These are phyloP conservation scores for Hemibagrus wyckioides DNA, from an alignment of 2,113 vertebrate species.

Conservation along the genomic window DNA sequence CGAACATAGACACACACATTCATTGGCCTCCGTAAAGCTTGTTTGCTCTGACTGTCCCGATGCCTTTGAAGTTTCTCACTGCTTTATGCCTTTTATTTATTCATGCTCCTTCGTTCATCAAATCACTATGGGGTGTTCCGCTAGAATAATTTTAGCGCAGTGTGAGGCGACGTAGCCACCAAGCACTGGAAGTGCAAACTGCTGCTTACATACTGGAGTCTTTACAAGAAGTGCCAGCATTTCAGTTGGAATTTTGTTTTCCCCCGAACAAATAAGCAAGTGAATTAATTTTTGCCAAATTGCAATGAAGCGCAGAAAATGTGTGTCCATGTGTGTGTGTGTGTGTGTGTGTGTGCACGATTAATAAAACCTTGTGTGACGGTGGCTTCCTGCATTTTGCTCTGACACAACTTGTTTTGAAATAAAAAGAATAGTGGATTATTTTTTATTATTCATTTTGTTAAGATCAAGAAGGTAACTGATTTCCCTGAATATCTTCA, in stretches of 20 bases:
- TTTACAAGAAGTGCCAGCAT: not conserved
- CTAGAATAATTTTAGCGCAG: constrained; percentile 68
- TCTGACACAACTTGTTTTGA: constrained; percentile 54
- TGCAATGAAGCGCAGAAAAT: constrained; percentile 36
- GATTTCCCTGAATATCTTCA: constrained; percentile 64
- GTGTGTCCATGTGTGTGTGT: constrained; percentile 32
- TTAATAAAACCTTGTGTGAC: constrained; percentile 35
- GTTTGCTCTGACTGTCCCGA: constrained; percentile 68
- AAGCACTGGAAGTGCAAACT: constrained; percentile 61
- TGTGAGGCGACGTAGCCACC: constrained; percentile 64
- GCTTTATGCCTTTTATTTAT: constrained; percentile 75
- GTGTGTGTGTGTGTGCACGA: constrained; percentile 32
- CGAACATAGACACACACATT: constrained; percentile 67
- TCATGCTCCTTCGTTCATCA: constrained; percentile 65
- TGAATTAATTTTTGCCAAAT: constrained; percentile 43
- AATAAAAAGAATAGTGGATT: not conserved
- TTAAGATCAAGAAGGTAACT: constrained; percentile 63
- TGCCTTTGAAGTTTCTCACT: constrained; percentile 74
- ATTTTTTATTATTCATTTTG: not conserved
- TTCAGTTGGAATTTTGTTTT: not conserved
- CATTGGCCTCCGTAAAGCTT: constrained; percentile 68
- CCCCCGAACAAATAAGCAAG: not conserved
- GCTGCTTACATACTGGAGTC: constrained; percentile 43
- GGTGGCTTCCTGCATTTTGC: not conserved
- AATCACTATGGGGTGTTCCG: constrained; percentile 68